phyloP scores from a whole-genome alignment of 2,888 invertebrate species.

The Chaetogeoica ovagalla region DNA sequence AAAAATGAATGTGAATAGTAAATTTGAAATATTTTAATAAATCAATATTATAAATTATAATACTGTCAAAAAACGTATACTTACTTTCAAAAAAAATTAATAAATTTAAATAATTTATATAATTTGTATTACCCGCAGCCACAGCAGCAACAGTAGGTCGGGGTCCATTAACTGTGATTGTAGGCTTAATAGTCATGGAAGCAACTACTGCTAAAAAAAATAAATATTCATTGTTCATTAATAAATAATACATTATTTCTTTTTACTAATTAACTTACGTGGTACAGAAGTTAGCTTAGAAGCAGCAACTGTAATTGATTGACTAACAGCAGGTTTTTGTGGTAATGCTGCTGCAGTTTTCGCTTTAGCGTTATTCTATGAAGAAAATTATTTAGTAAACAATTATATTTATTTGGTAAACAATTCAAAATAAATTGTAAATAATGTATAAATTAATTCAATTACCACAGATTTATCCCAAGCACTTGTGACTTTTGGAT shows the following conservation, averaged over 20 bases:
- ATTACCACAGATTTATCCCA: slow-evolving; percentile 63
- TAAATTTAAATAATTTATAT: background rate
- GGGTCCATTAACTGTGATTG: slow-evolving; percentile 40
- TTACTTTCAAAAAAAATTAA: background rate
- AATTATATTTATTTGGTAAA: background rate
- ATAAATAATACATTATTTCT: background rate
- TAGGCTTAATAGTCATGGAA: slow-evolving; percentile 49
- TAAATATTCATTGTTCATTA: background rate
- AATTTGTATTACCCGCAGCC: slow-evolving; percentile 38
- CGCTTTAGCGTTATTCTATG: slow-evolving; percentile 48
- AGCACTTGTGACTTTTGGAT: slow-evolving; percentile 64
- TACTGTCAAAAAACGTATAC: too few relatives aligned
- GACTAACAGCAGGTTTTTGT: slow-evolving; percentile 35
- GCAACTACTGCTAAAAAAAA: slow-evolving; percentile 29
- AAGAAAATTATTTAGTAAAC: slow-evolving; percentile 3
- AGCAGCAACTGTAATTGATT: slow-evolving; percentile 21
- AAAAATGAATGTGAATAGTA: background rate
- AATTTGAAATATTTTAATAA: too few relatives aligned
- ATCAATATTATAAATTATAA: too few relatives aligned
- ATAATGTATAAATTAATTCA: background rate
- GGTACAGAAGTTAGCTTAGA: slow-evolving; percentile 26
- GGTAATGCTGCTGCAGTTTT: slow-evolving; percentile 40
- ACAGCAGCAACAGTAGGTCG: slow-evolving; percentile 46
- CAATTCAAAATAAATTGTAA: background rate
- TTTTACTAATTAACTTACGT: background rate